These are phyloP conservation scores for Timema cristinae DNA, from an alignment of 2,888 invertebrate genomes.

Conservation along the genomic window DNA sequence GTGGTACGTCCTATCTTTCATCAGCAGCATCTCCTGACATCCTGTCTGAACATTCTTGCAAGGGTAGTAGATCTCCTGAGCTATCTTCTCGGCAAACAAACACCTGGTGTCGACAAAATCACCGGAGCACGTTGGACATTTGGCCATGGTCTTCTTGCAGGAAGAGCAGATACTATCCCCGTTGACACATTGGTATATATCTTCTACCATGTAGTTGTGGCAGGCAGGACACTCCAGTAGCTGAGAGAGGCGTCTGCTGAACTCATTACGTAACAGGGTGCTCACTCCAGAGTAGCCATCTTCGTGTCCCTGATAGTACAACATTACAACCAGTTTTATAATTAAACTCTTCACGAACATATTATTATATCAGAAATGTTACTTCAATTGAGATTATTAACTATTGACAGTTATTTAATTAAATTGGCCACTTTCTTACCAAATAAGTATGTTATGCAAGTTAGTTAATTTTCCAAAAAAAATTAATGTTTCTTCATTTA, in stretches of 20 bases:
- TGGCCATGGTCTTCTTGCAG: background rate
- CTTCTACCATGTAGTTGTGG: conserved; percentile 5
- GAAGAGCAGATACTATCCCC: background rate
- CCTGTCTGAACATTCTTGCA: conserved; percentile 7
- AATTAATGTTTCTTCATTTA: too few species aligned
- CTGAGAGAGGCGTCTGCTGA: background rate
- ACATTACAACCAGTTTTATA: too few species aligned
- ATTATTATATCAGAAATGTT: too few species aligned
- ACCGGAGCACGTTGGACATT: background rate
- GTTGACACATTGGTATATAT: conserved; percentile 9
- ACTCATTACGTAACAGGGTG: conserved; percentile 1
- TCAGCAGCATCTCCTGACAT: conserved; percentile 7
- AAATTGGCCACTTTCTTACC: too few species aligned
- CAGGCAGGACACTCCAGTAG: conserved; percentile 10
- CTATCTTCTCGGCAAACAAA: conserved; percentile 6
- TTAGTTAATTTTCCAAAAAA: too few species aligned
- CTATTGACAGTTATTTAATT: too few species aligned
- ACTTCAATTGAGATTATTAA: too few species aligned
- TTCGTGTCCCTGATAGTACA: too few species aligned
- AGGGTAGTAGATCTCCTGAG: conserved; percentile 14
- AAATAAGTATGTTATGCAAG: too few species aligned
- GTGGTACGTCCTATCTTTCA: conserved; percentile 4
- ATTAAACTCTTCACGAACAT: too few species aligned
- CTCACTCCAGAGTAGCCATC: conserved; percentile 11
- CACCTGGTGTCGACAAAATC: conserved; percentile 1